Base-by-base conservation (phyloP, 2,888 invertebrate species). In the Dicyrtomina minuta region DNA sequence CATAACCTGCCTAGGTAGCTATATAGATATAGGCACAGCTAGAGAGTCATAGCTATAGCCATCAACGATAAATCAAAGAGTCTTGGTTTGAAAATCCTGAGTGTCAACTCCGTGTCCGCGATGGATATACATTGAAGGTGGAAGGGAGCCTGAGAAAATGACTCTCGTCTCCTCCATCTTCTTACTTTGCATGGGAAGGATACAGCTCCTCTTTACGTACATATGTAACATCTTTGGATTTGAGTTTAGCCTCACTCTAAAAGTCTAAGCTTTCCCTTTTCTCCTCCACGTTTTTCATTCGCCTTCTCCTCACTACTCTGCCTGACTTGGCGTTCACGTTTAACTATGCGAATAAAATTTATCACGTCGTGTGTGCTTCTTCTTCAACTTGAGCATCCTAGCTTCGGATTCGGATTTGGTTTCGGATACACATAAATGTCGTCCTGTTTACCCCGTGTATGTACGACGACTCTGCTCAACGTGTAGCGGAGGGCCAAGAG, bases 31-130 rank as follows among this genome's bases (percentile, higher is more conserved):
- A n/a, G n/a, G n/a, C n/a, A n/a, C n/a, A n/a, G n/a, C n/a, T n/a
- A n/a, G n/a, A n/a, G n/a, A n/a, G n/a, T n/a, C n/a, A n/a, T n/a
- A n/a, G n/a, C n/a, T n/a, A n/a, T 15, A 27, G 20, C 56, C 56
- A 56, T 56, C 56, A 26, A 56, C 56, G 13, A 56, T 56, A 56
- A 56, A 56, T 56, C 56, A 56, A 56, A 56, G 56, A 15, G 26
- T 24, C 8, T 17, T 5, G 15, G 56, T 17, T 27, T 26, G 56
- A 27, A 27, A 56, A 56, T 13, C 56, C 27, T n/a, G 27, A 56
- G 56, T 27, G 56, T 56, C 56, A 56, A 24, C 56, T 56, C 56
- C 15, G 56, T 26, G 33, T n/a, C 26, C 24, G 26, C 46, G 20
- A 46, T 6, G 46, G 33, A 33, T 33, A 33, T 33, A n/a, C n/a